Conservation (phyloP, 1,140 invertebrate species). For the Rhynchophorus ferrugineus region DNA sequence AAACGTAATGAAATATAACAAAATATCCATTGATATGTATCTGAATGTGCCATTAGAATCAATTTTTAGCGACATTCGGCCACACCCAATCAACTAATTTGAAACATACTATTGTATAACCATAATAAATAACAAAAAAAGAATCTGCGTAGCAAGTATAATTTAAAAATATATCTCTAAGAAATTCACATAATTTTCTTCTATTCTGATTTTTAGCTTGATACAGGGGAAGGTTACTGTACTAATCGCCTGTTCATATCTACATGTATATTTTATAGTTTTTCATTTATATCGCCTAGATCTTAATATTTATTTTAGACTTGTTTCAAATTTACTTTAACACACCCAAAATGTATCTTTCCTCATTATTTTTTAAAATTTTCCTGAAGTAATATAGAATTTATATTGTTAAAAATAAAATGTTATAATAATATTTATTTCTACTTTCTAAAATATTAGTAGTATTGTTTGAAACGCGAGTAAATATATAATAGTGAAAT, state of each 20-base stretch:
- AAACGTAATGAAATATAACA: constrained; percentile 9
- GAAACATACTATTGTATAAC: background rate
- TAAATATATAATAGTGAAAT: too few relatives aligned
- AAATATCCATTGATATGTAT: constrained; percentile 9
- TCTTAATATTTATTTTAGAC: too few relatives aligned
- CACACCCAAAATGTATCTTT: too few relatives aligned
- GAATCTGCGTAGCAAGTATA: too few relatives aligned
- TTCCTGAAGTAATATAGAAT: too few relatives aligned
- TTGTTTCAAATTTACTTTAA: too few relatives aligned
- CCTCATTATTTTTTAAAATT: too few relatives aligned
- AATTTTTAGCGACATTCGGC: background rate
- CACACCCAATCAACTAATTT: background rate
- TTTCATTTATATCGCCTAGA: background rate
- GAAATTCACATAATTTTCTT: background rate
- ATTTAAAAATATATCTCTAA: background rate
- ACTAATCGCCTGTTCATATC: background rate
- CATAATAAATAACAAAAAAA: background rate
- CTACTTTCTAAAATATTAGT: too few relatives aligned
- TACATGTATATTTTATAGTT: background rate
- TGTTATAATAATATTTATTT: too few relatives aligned
- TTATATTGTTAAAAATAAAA: too few relatives aligned
- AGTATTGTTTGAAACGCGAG: too few relatives aligned
- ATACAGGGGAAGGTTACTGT: background rate
- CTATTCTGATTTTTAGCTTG: background rate
- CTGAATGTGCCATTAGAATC: constrained; percentile 1